phyloP scores from a whole-genome alignment of 2,888 invertebrate species.

The Drosophila anomalipes region DNA sequence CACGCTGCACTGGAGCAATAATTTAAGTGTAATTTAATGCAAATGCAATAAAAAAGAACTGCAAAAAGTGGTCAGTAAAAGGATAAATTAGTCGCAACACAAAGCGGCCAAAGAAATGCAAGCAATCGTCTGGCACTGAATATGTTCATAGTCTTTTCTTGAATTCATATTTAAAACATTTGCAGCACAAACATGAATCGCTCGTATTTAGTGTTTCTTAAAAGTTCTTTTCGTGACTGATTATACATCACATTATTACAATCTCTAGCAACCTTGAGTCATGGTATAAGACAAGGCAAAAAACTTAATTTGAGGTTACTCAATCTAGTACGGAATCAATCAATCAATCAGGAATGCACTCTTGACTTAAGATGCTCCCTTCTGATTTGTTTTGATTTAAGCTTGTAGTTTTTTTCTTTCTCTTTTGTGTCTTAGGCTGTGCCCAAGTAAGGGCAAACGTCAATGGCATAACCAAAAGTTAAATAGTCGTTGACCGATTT shows the following conservation, averaged over 20 bases:
- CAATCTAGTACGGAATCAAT: neutral
- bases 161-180: neutral
- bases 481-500: slow-evolving; percentile 32
- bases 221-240: neutral
- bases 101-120: slow-evolving; percentile 27
- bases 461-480: slow-evolving; percentile 24
- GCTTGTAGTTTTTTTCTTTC: neutral
- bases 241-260: neutral
- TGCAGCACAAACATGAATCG: neutral
- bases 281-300: neutral
- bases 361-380: neutral
- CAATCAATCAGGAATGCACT: neutral
- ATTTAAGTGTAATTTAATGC: slow-evolving; percentile 63
- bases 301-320: neutral
- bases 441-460: slow-evolving; percentile 7
- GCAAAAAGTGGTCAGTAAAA: slow-evolving; percentile 27
- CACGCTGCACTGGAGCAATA: slow-evolving; percentile 15
- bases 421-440: neutral
- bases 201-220: neutral
- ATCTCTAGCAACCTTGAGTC: neutral
- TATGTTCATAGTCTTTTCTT: neutral
- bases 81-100: slow-evolving; percentile 18
- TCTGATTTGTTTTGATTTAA: neutral
- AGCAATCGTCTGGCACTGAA: neutral
- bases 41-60: slow-evolving; percentile 44